These are phyloP conservation scores for Acipenser ruthenus DNA, from an alignment of 2,797 vertebrate genomes.

Conservation along the genomic window DNA sequence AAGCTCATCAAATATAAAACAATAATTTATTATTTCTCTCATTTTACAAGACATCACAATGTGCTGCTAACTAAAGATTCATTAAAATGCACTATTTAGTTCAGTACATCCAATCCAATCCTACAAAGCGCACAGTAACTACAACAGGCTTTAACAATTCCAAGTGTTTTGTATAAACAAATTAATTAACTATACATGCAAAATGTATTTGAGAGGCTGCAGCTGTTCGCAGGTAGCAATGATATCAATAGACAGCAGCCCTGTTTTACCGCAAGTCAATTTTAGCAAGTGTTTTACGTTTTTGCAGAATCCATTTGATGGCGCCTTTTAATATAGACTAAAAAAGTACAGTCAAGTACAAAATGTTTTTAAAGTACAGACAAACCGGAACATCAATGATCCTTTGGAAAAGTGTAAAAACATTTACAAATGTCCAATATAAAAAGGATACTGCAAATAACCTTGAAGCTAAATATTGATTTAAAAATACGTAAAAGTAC, in stretches of 20 bases:
- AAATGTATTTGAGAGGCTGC: slow-evolving; percentile 40
- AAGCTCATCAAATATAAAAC: slow-evolving; percentile 86
- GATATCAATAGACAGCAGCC: slow-evolving; percentile 30
- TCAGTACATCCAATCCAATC: slow-evolving; percentile 58
- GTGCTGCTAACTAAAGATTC: slow-evolving; percentile 73
- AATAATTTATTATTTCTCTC: slow-evolving; percentile 98
- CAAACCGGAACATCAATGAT: not conserved
- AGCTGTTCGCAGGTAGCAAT: slow-evolving; percentile 36
- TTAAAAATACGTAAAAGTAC: slow-evolving; percentile 55
- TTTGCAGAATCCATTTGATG: slow-evolving; percentile 48
- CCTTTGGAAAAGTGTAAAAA: slow-evolving; percentile 48
- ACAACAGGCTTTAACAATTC: slow-evolving; percentile 60
- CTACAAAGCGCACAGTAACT: slow-evolving; percentile 69
- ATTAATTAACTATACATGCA: slow-evolving; percentile 54
- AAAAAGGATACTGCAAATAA: slow-evolving; percentile 40
- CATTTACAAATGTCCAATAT: slow-evolving; percentile 29
- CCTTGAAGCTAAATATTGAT: slow-evolving; percentile 49
- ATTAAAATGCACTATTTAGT: slow-evolving; percentile 64
- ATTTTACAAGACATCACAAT: slow-evolving; percentile 73
- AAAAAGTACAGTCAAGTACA: slow-evolving; percentile 34
- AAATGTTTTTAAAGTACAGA: slow-evolving; percentile 25
- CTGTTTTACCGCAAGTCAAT: slow-evolving; percentile 19
- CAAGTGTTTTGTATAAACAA: slow-evolving; percentile 52
- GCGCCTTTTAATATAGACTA: slow-evolving; percentile 25
- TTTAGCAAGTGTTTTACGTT: slow-evolving; percentile 29